Conservation (phyloP, 2,797 vertebrate species). For the Phalloptychus januarius region DNA sequence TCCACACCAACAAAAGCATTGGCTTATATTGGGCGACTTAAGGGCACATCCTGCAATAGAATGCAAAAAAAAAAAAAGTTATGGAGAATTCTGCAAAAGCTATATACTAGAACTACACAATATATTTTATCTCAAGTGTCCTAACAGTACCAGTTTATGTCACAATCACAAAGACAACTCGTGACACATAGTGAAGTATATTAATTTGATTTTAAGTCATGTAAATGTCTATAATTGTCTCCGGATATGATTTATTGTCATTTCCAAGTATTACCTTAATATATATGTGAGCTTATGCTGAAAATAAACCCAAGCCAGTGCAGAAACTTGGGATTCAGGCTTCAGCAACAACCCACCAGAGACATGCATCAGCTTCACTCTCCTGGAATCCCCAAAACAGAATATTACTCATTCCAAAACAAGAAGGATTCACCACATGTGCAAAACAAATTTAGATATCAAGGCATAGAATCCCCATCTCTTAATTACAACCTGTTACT, state of each 20-base stretch:
- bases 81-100: no score
- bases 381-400: not conserved
- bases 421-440: not conserved
- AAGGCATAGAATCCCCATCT: not conserved
- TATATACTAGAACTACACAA: no score
- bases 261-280: not conserved
- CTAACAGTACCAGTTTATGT: no score
- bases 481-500: not conserved
- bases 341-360: not conserved
- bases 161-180: no score
- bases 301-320: not conserved
- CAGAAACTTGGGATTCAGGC: not conserved
- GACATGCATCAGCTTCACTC: not conserved
- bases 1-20: no score
- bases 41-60: no score
- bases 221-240: not conserved
- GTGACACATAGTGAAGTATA: no score
- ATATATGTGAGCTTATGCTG: not conserved
- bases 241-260: not conserved
- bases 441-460: not conserved
- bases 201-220: not conserved
- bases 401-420: not conserved
- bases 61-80: no score
- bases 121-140: no score
- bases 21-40: no score